These are phyloP conservation scores for Rhinolophus sinicus DNA, from an alignment of 2,113 vertebrate species.

Conservation along the genomic window DNA sequence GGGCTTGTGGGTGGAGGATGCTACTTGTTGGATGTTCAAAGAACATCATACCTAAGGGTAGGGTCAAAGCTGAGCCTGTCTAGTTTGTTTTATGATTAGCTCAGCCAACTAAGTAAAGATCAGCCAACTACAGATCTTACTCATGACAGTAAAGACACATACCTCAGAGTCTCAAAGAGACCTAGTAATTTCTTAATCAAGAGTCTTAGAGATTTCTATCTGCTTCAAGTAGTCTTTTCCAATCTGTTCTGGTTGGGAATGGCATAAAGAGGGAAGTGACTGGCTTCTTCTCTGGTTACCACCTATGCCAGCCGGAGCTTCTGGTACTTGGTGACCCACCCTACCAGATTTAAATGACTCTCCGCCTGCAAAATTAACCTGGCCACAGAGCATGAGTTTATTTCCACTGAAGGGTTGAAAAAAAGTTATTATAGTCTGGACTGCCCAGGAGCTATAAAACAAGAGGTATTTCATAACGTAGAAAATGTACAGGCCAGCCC, in stretches of 20 bases:
- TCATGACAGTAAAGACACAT: constrained; percentile 40
- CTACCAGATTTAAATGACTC: not conserved
- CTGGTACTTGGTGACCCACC: not conserved
- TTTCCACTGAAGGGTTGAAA: not conserved
- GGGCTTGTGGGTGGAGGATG: not conserved
- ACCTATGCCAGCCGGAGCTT: not conserved
- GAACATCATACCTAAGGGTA: not conserved
- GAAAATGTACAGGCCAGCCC: not conserved
- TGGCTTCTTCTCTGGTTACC: not conserved
- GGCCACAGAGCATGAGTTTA: not conserved
- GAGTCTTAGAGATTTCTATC: not conserved
- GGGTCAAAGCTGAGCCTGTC: not conserved
- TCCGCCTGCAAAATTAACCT: not conserved
- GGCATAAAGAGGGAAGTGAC: not conserved
- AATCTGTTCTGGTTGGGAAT: not conserved
- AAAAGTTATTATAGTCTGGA: not conserved
- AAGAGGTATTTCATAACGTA: constrained; percentile 39
- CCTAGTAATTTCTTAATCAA: not conserved
- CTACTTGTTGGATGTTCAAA: not conserved
- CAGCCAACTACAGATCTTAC: not conserved
- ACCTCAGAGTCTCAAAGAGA: constrained; percentile 8
- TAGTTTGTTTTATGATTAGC: constrained; percentile 26
- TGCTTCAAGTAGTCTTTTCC: constrained; percentile 9
- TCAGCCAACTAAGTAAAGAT: not conserved
- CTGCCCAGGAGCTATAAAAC: not conserved